Percentiles rank a stretch among this genome's conserved stretches.
phyloP scores from a whole-genome alignment of 2,888 invertebrate species.

The Luperina nickerlii region DNA sequence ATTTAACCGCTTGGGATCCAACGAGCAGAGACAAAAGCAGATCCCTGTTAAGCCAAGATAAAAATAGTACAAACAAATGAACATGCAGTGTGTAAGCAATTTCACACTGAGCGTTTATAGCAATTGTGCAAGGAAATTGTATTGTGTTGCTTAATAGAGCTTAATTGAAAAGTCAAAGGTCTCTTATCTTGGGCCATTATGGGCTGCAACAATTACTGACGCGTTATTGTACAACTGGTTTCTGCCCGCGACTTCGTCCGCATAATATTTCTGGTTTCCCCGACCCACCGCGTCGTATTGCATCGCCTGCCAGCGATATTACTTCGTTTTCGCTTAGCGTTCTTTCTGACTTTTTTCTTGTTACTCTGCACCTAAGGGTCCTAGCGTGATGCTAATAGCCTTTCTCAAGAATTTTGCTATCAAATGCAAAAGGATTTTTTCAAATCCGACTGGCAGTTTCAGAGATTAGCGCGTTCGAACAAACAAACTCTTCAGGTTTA shows the following conservation, averaged over 20 bases:
- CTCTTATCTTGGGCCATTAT: slow-evolving; percentile 71
- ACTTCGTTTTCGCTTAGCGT: background rate
- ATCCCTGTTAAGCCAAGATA: slow-evolving; percentile 66
- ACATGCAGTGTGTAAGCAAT: slow-evolving; percentile 64
- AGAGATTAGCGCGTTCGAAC: background rate
- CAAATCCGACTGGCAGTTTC: background rate
- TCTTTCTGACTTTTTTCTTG: background rate
- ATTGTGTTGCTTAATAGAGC: slow-evolving; percentile 76
- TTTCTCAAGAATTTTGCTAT: background rate
- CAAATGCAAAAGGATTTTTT: background rate
- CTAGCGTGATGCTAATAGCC: background rate
- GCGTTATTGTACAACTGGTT: slow-evolving; percentile 66
- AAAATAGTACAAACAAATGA: slow-evolving; percentile 71
- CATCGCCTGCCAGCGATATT: background rate
- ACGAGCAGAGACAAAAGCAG: slow-evolving; percentile 68
- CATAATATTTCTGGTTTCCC: background rate
- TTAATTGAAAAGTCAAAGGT: slow-evolving; percentile 81
- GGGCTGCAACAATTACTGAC: slow-evolving; percentile 70
- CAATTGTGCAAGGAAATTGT: slow-evolving; percentile 74
- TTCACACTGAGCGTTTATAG: slow-evolving; percentile 63
- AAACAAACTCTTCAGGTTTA: background rate
- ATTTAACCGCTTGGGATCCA: slow-evolving; percentile 73
- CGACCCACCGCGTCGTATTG: background rate
- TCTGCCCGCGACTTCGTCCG: background rate
- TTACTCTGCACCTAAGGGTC: background rate